phyloP scores from a whole-genome alignment of 2,888 invertebrate species.

The Pegoplata infirma region DNA sequence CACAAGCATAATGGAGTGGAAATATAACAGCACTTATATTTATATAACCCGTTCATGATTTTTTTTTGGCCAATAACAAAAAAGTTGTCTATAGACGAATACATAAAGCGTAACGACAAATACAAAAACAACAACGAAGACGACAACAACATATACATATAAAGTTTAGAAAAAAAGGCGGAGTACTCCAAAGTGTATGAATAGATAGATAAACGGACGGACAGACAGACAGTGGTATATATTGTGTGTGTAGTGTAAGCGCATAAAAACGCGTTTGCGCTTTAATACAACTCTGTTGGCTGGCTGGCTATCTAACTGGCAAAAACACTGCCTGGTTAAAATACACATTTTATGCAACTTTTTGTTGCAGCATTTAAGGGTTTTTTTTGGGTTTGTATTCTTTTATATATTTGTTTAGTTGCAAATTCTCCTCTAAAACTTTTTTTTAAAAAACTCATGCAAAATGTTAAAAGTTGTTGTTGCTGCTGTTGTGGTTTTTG shows the following conservation, averaged over 20 bases:
- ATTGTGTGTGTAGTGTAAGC: neutral
- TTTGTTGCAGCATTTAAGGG: conserved; percentile 29
- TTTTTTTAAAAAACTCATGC: conserved; percentile 28
- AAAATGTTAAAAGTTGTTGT: conserved; percentile 31
- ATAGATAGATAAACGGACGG: too few relatives aligned
- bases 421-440: conserved; percentile 34
- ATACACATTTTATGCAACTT: conserved; percentile 1
- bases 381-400: conserved; percentile 16
- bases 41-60: conserved; percentile 62
- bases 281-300: conserved; percentile 39
- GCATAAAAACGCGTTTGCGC: conserved; percentile 58
- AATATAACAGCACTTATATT: conserved; percentile 55
- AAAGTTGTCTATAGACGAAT: conserved; percentile 56
- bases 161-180: conserved; percentile 61
- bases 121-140: neutral
- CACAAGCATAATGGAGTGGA: conserved; percentile 2
- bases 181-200: conserved; percentile 47
- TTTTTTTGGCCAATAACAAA: conserved; percentile 63
- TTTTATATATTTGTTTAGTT: conserved; percentile 31
- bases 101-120: conserved; percentile 14
- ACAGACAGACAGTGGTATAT: too few relatives aligned
- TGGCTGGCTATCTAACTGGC: too few relatives aligned
- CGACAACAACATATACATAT: neutral
- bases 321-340: conserved; percentile 24
- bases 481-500: conserved; percentile 10